phyloP scores from a whole-genome alignment of 2,797 vertebrate species.

The Thaleichthys pacificus region DNA sequence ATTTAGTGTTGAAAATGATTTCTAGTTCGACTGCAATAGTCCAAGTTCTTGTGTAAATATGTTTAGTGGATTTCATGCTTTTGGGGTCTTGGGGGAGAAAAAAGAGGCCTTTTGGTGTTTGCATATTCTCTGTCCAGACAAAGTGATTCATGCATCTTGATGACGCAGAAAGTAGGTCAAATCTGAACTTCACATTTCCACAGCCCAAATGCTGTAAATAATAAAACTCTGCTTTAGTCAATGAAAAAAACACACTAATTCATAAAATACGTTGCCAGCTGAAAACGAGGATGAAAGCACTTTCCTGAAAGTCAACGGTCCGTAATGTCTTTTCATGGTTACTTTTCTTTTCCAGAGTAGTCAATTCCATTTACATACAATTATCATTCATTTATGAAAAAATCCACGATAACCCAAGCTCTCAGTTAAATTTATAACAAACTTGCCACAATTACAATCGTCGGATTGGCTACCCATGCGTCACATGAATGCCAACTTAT shows the following conservation, averaged over 20 bases:
- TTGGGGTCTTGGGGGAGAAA: background rate
- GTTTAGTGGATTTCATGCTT: background rate
- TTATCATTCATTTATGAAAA: background rate
- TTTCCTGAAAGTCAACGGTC: background rate
- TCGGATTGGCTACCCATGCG: no score
- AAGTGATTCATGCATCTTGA: background rate
- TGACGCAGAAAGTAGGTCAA: slow-evolving; percentile 16
- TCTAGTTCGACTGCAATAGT: no score
- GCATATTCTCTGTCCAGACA: background rate
- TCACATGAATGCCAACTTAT: no score
- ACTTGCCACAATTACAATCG: no score
- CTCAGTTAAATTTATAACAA: background rate
- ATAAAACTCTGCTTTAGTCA: background rate
- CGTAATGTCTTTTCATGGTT: slow-evolving; percentile 22
- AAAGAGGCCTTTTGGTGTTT: slow-evolving; percentile 4
- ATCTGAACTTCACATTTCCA: background rate
- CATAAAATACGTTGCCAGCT: background rate
- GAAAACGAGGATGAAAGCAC: slow-evolving; percentile 2
- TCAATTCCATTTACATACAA: slow-evolving; percentile 5
- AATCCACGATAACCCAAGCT: slow-evolving; percentile 5
- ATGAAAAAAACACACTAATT: background rate
- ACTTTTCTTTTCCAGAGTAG: slow-evolving; percentile 9
- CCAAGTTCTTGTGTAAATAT: slow-evolving; percentile 7
- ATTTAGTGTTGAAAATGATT: background rate
- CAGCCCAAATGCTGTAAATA: background rate